phyloP scores from a whole-genome alignment of 2,797 vertebrate species.

The Pachyuromys duprasi region DNA sequence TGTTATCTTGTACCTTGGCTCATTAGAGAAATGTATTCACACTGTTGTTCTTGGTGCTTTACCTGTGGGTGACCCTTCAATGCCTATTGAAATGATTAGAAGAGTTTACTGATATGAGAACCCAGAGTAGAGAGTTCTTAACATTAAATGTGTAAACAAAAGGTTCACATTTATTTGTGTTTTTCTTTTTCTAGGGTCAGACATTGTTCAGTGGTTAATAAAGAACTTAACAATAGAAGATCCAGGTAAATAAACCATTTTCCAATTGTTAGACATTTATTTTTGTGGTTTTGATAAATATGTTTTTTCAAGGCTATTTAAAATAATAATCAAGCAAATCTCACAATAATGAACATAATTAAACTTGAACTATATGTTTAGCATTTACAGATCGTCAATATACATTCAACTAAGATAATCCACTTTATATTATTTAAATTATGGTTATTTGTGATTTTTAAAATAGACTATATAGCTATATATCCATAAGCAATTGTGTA shows the following conservation, averaged over 20 bases:
- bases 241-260: constrained; percentile 91
- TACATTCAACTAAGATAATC: constrained; percentile 59
- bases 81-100: background rate
- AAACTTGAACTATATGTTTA: constrained; percentile 10
- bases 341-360: constrained; percentile 18
- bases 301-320: background rate
- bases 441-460: background rate
- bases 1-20: background rate
- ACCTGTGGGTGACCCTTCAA: background rate
- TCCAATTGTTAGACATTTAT: constrained; percentile 52
- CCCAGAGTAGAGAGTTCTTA: constrained; percentile 7
- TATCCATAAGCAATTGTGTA: background rate
- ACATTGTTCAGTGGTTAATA: constrained; percentile 98
- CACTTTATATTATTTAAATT: constrained; percentile 73
- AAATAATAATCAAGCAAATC: background rate
- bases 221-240: constrained; percentile 98
- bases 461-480: background rate
- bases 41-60: background rate
- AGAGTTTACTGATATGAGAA: background rate
- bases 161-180: constrained; percentile 72
- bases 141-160: constrained; percentile 1
- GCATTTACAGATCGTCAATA: background rate
- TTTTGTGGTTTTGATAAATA: constrained; percentile 53
- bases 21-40: background rate
- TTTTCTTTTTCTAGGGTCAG: constrained; percentile 91